Evolutionary conservation across 2,113 vertebrate genomes (phyloP), one percentile per base, ranked within the genome.

Genomic region (Salvelinus fontinalis): DNA sequence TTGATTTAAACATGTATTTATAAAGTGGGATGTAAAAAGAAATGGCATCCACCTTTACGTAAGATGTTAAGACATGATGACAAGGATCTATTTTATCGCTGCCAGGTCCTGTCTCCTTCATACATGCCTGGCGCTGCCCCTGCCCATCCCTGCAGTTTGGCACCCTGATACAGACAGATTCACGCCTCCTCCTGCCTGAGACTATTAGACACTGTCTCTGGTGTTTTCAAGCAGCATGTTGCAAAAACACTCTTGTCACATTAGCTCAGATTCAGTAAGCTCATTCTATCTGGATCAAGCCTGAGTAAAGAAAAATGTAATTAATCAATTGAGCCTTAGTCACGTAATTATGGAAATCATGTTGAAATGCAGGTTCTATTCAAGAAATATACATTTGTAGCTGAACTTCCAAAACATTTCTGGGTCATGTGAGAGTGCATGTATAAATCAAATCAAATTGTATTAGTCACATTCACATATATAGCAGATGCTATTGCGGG

Each of bases 121-220:
- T 48, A 51, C 69, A 26, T 51, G 44, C 22, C 44, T 16, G 5
- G 3, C 70, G 75, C 73, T 81, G 27, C 65, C 77, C 67, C 79
- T 64, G 83, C 77, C 72, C 80, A 34, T 68, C 77, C 68, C 79
- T 62, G 83, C 81, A 69, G 84, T 75, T 86, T 86, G 82, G 78
- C 87, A 83, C 86, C 75, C 79, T 77, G 70, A 72, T 65, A 80
- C 74, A 29, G 85, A 76, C 82, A 75, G 79, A 78, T 85, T 81
- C 83, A 77, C 77, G 11, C 76, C 79, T 62, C 59, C 59, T n/a
- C 59, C 59, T 60, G 59, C 81, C 81, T 73, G 0, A 71, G 80
- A 49, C 26, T 67, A 62, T 82, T 86, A 71, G 70, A 79, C 70
- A 74, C 70, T 74, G 8, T 76, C 70, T 81, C 64, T 62, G 75